A percentile compares a stretch with the other conserved stretches of the same genome.
Evolutionary conservation across 2,888 invertebrate species (phyloP).

Genomic region (Coecobrya sp.): DNA sequence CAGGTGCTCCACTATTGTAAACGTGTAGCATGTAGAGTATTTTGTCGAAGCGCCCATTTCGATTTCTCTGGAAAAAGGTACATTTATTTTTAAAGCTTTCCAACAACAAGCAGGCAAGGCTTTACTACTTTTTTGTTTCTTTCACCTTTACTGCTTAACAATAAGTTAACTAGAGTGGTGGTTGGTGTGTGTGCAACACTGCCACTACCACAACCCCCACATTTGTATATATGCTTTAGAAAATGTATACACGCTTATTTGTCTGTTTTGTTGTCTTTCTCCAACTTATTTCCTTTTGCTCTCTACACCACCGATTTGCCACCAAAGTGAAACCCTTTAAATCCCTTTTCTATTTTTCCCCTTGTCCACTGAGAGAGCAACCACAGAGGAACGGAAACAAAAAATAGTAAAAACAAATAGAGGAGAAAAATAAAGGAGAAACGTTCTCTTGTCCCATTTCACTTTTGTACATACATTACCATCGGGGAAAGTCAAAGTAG

Average conservation of each 20-base stretch:
- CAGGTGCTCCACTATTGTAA: constrained; percentile 23
- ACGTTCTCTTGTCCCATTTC: neutral
- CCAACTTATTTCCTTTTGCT: constrained; percentile 12
- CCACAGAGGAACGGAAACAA: neutral
- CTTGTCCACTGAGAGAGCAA: constrained; percentile 2
- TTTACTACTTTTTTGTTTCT: constrained; percentile 11
- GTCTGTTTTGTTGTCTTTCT: constrained; percentile 11
- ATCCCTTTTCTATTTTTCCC: constrained; percentile 25
- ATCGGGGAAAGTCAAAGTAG: constrained; percentile 26
- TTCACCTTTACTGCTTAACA: neutral
- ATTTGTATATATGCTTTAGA: neutral
- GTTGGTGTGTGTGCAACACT: too few relatives aligned
- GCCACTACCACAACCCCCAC: neutral
- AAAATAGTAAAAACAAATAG: constrained; percentile 16
- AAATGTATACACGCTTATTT: neutral
- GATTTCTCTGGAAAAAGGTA: constrained; percentile 51
- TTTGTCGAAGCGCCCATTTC: constrained; percentile 53
- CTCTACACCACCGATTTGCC: neutral
- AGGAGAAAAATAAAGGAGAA: neutral
- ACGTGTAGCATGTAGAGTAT: constrained; percentile 29
- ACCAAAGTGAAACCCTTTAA: constrained; percentile 43
- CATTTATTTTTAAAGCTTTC: constrained; percentile 62
- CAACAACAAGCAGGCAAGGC: constrained; percentile 31
- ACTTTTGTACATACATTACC: neutral
- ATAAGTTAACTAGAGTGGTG: constrained; percentile 36